Conservation (phyloP, 2,797 vertebrate species). For the Coregonus ussuriensis region DNA sequence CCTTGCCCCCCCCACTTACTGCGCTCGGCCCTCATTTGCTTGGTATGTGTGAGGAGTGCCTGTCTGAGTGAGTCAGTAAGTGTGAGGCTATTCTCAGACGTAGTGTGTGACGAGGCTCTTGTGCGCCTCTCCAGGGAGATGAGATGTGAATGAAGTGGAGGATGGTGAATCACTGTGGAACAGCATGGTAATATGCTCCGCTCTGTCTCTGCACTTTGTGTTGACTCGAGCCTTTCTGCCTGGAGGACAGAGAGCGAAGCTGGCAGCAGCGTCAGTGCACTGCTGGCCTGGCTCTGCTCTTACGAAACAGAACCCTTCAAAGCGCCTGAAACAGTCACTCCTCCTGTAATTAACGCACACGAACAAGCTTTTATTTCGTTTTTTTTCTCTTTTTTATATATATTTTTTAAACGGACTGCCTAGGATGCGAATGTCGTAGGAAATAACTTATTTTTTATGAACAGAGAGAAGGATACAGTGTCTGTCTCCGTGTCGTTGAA, state of each 20-base stretch:
- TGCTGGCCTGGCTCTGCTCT: background rate
- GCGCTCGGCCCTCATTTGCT: background rate
- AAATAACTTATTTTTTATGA: no score
- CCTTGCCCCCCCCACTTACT: no score
- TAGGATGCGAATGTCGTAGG: background rate
- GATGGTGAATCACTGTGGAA: constrained; percentile 5
- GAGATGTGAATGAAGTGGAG: constrained; percentile 9
- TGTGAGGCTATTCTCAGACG: background rate
- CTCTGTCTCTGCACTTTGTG: background rate
- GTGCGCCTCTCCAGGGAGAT: background rate
- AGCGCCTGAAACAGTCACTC: background rate
- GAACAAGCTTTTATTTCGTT: background rate
- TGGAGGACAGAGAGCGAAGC: background rate
- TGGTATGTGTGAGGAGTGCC: background rate
- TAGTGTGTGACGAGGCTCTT: background rate
- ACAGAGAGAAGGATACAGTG: background rate
- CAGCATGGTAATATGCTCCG: background rate
- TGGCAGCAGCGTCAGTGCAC: background rate
- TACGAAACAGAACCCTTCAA: background rate
- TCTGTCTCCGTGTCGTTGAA: background rate
- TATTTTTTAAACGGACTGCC: background rate
- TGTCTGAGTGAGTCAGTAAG: background rate
- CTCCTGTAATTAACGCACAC: background rate
- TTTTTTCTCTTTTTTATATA: background rate
- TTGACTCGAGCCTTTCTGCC: background rate